Conservation (phyloP, 2,888 invertebrate genomes). For the Troilus luridus region DNA sequence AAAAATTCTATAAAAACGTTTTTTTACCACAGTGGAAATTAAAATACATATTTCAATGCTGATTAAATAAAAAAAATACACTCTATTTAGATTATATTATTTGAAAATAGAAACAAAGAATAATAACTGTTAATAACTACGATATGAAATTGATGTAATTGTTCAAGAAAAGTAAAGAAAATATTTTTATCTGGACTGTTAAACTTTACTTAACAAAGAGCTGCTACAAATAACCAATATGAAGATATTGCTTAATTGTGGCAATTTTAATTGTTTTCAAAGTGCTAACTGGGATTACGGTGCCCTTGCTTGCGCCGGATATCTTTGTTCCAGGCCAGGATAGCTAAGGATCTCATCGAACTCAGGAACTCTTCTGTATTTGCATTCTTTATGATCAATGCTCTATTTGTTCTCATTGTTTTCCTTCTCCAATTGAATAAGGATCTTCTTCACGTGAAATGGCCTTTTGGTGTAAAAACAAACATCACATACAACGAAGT, state of each 20-base stretch:
- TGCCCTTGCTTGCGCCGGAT: constrained; percentile 56
- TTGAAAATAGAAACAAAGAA: neutral
- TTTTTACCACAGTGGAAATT: neutral
- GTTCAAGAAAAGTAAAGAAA: neutral
- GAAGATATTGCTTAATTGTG: constrained; percentile 18
- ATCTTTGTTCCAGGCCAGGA: constrained; percentile 83
- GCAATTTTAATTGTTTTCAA: neutral
- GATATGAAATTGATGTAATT: neutral
- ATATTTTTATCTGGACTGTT: neutral
- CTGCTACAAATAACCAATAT: constrained; percentile 28
- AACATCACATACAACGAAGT: constrained; percentile 93
- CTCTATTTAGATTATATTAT: neutral
- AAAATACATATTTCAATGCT: neutral
- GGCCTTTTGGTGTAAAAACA: constrained; percentile 95
- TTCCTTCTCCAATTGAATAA: constrained; percentile 98
- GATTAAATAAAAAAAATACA: no score
- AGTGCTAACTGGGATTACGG: constrained; percentile 52
- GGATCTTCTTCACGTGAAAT: constrained; percentile 94
- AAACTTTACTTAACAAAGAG: neutral
- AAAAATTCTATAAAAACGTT: neutral
- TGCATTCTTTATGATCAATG: constrained; percentile 98
- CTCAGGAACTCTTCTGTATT: constrained; percentile 95
- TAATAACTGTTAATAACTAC: neutral
- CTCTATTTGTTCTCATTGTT: constrained; percentile 98
- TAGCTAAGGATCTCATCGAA: constrained; percentile 92